A percentile compares a stretch with the other conserved stretches of the same genome.
Conservation (phyloP, 1,140 invertebrate species). For the Meteorus sp. region DNA sequence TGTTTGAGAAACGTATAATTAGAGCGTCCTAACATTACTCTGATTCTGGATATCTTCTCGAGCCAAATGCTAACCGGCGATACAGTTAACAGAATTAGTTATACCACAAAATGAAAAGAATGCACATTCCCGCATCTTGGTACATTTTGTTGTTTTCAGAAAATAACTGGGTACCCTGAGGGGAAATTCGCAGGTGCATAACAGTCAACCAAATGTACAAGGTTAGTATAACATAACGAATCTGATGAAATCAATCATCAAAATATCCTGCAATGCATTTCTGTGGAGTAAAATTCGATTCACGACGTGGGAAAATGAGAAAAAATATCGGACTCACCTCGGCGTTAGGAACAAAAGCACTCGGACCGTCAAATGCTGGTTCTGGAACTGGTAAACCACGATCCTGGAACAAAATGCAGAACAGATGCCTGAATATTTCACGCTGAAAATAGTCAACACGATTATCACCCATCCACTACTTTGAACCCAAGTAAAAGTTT, state of each 20-base stretch:
- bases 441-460: too few species aligned
- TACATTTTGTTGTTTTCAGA: too few species aligned
- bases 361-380: constrained; percentile 61
- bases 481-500: too few species aligned
- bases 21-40: background rate
- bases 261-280: too few species aligned
- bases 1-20: constrained; percentile 31
- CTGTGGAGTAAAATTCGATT: constrained; percentile 12
- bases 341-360: constrained; percentile 60
- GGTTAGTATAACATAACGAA: background rate
- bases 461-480: too few species aligned
- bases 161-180: too few species aligned
- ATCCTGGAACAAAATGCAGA: constrained; percentile 51
- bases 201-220: too few species aligned
- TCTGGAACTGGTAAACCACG: constrained; percentile 62
- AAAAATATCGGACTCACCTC: constrained; percentile 58
- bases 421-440: background rate
- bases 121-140: background rate
- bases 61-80: background rate
- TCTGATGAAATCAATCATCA: too few species aligned
- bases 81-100: background rate
- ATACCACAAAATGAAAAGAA: background rate
- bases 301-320: background rate
- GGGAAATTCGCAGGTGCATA: too few species aligned
- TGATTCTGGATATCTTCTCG: background rate